These are phyloP conservation scores for Bombylius major DNA, from an alignment of 2,888 invertebrate genomes.

Conservation along the genomic window DNA sequence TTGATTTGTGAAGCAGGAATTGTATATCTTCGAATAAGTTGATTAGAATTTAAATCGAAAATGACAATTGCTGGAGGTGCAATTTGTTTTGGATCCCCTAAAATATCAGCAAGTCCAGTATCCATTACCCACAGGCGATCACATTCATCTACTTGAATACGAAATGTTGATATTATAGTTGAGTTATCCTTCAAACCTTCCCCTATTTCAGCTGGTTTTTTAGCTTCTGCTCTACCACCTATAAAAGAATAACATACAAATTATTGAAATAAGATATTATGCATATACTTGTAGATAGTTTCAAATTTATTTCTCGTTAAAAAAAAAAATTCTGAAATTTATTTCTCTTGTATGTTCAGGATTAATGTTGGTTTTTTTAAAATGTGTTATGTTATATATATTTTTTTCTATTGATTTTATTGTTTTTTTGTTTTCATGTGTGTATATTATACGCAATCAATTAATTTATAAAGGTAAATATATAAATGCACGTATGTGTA, in stretches of 20 bases:
- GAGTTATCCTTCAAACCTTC: slow-evolving; percentile 42
- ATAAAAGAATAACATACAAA: slow-evolving; percentile 3
- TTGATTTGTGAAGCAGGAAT: slow-evolving; percentile 56
- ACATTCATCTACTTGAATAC: slow-evolving; percentile 59
- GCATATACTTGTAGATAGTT: background rate
- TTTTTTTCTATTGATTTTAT: too few relatives aligned
- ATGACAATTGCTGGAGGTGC: slow-evolving; percentile 52
- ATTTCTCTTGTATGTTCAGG: too few relatives aligned
- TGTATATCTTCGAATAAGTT: slow-evolving; percentile 52
- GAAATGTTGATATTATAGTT: slow-evolving; percentile 58
- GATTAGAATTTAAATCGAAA: slow-evolving; percentile 63
- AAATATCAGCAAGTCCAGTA: slow-evolving; percentile 62
- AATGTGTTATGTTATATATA: too few relatives aligned
- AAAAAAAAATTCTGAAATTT: too few relatives aligned
- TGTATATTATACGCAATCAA: too few relatives aligned
- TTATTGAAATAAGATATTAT: too few relatives aligned
- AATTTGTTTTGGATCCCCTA: slow-evolving; percentile 50
- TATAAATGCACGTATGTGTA: too few relatives aligned
- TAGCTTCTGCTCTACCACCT: slow-evolving; percentile 29
- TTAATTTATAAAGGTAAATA: too few relatives aligned
- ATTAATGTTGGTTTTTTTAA: too few relatives aligned
- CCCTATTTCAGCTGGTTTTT: slow-evolving; percentile 34
- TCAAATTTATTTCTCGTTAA: background rate
- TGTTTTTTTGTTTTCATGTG: too few relatives aligned
- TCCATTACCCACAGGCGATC: slow-evolving; percentile 75